These are phyloP conservation scores for Tragelaphus scriptus DNA, from an alignment of 2,113 vertebrate species.

Conservation along the genomic window DNA sequence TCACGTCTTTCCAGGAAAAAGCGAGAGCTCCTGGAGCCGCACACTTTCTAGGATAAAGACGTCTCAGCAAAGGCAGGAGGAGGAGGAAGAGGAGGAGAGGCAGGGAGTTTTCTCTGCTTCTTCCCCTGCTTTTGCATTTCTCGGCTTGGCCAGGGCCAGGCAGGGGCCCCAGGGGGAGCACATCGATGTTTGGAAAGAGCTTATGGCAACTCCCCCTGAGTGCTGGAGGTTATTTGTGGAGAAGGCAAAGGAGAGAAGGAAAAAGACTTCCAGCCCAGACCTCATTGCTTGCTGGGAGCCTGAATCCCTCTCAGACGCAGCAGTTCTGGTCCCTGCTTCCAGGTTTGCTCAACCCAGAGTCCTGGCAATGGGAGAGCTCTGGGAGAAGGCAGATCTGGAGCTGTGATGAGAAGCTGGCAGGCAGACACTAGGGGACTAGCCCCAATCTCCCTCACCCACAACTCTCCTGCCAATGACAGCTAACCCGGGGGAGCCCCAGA, in stretches of 20 bases:
- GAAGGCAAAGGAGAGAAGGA: background rate
- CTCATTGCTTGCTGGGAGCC: background rate
- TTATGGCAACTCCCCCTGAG: background rate
- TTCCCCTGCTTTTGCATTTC: background rate
- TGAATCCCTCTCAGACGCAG: background rate
- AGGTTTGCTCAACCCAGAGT: background rate
- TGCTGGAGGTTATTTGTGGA: background rate
- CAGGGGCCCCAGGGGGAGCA: background rate
- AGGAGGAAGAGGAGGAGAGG: background rate
- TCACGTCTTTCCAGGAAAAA: slow-evolving; percentile 49
- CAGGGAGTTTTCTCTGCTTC: background rate
- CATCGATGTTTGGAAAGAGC: background rate
- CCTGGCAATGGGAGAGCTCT: background rate
- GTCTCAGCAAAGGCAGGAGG: background rate
- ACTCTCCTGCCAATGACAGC: accelerated
- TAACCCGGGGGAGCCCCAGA: background rate
- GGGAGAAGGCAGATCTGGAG: background rate
- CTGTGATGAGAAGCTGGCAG: background rate
- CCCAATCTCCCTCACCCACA: background rate
- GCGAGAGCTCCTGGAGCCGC: background rate
- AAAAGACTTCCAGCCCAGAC: background rate
- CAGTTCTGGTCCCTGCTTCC: background rate
- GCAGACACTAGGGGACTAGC: background rate
- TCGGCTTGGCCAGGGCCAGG: background rate
- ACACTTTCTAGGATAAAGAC: slow-evolving; percentile 48